phyloP scores from a whole-genome alignment of 2,797 vertebrate species.

The Mus minutoides region DNA sequence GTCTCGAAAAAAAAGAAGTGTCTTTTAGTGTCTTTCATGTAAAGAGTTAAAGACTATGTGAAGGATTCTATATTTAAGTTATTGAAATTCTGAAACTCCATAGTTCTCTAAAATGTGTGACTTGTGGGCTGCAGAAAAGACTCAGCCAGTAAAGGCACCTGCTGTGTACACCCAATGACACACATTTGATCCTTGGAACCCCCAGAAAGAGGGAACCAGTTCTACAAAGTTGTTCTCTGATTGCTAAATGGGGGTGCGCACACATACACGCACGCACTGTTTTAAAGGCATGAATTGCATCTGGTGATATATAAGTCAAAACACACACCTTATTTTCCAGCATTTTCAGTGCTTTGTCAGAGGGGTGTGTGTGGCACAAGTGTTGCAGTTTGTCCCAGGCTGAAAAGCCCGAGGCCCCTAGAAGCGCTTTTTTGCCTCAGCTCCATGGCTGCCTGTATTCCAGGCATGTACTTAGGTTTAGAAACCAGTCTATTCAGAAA shows the following conservation, averaged over 20 bases:
- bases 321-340: not conserved
- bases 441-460: not conserved
- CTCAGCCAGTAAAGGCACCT: not conserved
- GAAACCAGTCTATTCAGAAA: not conserved
- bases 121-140: not conserved
- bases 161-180: not conserved
- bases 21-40: constrained; percentile 50
- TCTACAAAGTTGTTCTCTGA: not conserved
- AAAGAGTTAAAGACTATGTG: not conserved
- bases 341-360: not conserved
- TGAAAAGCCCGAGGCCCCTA: not conserved
- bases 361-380: not conserved
- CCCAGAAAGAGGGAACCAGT: not conserved
- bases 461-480: not conserved
- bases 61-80: constrained; percentile 52
- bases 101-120: not conserved
- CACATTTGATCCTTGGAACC: not conserved
- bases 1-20: no score
- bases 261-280: no score
- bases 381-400: not conserved
- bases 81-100: not conserved
- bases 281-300: not conserved
- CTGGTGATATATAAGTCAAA: constrained; percentile 33
- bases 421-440: not conserved
- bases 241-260: no score